A percentile compares a stretch with the other conserved stretches of the same genome.
Conservation (phyloP, 2,888 invertebrate genomes). For the Lasioglossum pauxillum region DNA sequence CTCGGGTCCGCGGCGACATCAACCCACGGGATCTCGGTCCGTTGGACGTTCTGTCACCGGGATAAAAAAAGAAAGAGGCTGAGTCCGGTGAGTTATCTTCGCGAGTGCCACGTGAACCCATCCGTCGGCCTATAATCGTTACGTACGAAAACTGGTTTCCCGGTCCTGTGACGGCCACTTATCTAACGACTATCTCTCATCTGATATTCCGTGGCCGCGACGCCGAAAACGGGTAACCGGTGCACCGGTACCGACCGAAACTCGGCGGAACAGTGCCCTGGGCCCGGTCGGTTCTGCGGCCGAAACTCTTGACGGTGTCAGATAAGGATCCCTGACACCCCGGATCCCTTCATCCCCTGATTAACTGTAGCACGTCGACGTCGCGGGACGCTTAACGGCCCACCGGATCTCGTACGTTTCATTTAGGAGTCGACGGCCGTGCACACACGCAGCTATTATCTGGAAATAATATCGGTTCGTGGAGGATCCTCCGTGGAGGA, state of each 20-base stretch:
- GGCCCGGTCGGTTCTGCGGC: slow-evolving; percentile 9
- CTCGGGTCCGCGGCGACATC: neutral
- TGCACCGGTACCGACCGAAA: slow-evolving; percentile 33
- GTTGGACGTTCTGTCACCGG: neutral
- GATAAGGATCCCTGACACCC: slow-evolving; percentile 61
- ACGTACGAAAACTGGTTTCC: slow-evolving; percentile 74
- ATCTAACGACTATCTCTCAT: slow-evolving; percentile 74
- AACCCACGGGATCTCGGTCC: slow-evolving; percentile 1
- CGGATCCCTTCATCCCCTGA: slow-evolving; percentile 47
- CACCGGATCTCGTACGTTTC: slow-evolving; percentile 16
- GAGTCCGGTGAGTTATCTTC: slow-evolving; percentile 51
- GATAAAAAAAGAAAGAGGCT: slow-evolving; percentile 14
- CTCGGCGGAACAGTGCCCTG: neutral
- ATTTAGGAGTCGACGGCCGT: slow-evolving; percentile 24
- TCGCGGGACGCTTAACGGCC: slow-evolving; percentile 11
- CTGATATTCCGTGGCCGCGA: slow-evolving; percentile 63
- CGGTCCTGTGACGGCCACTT: slow-evolving; percentile 39
- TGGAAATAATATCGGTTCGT: slow-evolving; percentile 50
- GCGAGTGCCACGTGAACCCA: slow-evolving; percentile 60
- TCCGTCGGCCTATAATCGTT: slow-evolving; percentile 71
- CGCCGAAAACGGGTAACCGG: slow-evolving; percentile 42
- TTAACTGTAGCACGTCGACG: slow-evolving; percentile 35
- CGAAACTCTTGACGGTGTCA: slow-evolving; percentile 41
- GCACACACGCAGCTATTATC: slow-evolving; percentile 23
- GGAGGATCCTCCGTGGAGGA: slow-evolving; percentile 24